phyloP scores from a whole-genome alignment of 1,140 invertebrate genomes.

The Parasteatoda tepidariorum region DNA sequence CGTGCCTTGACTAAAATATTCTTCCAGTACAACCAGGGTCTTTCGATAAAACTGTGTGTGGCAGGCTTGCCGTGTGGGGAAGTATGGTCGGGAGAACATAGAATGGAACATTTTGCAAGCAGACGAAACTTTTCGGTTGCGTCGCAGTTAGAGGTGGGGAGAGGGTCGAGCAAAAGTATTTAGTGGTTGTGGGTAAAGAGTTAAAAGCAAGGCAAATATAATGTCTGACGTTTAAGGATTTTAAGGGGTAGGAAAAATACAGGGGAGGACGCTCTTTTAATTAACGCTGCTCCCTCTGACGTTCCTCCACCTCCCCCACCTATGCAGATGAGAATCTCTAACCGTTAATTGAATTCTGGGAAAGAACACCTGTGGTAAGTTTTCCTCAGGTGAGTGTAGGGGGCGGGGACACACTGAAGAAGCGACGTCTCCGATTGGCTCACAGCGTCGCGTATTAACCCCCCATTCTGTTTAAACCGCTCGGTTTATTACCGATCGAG shows the following conservation, averaged over 20 bases:
- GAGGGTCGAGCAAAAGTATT: constrained; percentile 23
- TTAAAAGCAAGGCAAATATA: constrained; percentile 59
- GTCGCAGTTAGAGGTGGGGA: neutral
- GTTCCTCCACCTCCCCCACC: constrained; percentile 6
- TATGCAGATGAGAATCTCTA: constrained; percentile 51
- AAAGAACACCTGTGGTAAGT: constrained; percentile 59
- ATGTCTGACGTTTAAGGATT: constrained; percentile 58
- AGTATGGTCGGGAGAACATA: neutral
- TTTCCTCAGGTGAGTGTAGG: constrained; percentile 53
- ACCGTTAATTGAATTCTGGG: constrained; percentile 60
- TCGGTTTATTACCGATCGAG: constrained; percentile 50
- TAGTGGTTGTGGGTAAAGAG: constrained; percentile 39
- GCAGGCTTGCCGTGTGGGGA: no score
- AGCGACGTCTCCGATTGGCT: constrained; percentile 50
- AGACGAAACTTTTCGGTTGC: constrained; percentile 48
- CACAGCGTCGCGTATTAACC: neutral
- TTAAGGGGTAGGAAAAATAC: constrained; percentile 56
- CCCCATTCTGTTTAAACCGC: neutral
- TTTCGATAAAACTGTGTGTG: constrained; percentile 41
- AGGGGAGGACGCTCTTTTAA: constrained; percentile 36
- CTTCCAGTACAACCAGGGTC: constrained; percentile 1
- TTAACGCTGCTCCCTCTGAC: constrained; percentile 30
- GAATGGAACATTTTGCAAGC: constrained; percentile 18
- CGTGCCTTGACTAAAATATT: constrained; percentile 55
- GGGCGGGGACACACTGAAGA: constrained; percentile 26